Percentiles rank a stretch among this genome's conserved stretches.
phyloP scores from a whole-genome alignment of 1,140 invertebrate genomes.

The Physella acuta region DNA sequence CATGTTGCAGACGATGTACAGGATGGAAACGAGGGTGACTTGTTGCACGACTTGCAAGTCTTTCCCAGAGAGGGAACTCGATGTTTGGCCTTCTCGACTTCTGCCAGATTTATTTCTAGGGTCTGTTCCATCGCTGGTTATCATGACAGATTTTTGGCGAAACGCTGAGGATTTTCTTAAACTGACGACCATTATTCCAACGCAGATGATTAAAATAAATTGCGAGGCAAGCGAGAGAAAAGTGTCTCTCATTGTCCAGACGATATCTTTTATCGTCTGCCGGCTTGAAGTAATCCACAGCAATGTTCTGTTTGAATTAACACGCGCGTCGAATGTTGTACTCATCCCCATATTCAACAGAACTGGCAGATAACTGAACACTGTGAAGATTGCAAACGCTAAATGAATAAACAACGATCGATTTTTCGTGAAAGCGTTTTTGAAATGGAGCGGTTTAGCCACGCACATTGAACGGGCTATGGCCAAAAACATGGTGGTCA shows the following conservation, averaged over 20 bases:
- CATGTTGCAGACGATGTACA: not conserved
- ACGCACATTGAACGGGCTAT: not conserved
- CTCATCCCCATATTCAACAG: not conserved
- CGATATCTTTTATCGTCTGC: not conserved
- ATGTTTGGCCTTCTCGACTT: not conserved
- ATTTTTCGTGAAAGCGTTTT: not conserved
- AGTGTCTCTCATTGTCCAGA: not conserved
- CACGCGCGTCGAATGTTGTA: not conserved
- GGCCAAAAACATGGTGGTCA: not conserved
- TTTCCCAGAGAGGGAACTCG: not conserved
- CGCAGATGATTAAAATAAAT: not conserved
- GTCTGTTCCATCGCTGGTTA: not conserved
- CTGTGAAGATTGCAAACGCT: not conserved
- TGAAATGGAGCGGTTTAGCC: constrained; percentile 8
- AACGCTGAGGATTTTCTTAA: not conserved
- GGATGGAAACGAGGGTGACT: not conserved
- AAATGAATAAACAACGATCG: not conserved
- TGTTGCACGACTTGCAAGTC: not conserved
- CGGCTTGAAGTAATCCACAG: not conserved
- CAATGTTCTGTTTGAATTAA: not conserved
- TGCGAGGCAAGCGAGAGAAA: not conserved
- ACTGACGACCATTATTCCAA: not conserved
- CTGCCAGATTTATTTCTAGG: not conserved
- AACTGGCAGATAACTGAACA: not conserved
- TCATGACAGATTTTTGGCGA: not conserved